Conservation (phyloP, 2,797 vertebrate genomes). For the Oreonectes daqikongensis region DNA sequence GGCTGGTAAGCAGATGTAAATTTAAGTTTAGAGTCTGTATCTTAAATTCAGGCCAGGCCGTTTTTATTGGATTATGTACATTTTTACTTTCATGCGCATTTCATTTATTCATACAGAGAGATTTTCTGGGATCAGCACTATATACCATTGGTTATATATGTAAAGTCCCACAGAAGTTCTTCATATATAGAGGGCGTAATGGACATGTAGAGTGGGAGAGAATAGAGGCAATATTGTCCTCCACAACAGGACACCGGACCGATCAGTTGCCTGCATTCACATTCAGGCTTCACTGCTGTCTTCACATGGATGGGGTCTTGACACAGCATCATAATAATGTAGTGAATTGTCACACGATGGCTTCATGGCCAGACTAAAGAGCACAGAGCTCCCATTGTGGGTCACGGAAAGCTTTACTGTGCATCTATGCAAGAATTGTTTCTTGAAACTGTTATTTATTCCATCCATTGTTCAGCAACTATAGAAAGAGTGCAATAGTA, state of each 20-base stretch:
- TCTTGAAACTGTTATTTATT: slow-evolving; percentile 52
- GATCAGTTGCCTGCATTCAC: slow-evolving; percentile 54
- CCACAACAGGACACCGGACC: slow-evolving; percentile 44
- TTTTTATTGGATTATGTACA: too few species aligned
- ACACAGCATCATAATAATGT: slow-evolving; percentile 59
- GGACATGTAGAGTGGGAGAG: neutral
- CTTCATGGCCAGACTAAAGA: slow-evolving; percentile 45
- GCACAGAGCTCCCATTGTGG: slow-evolving; percentile 57
- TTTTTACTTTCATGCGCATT: too few species aligned
- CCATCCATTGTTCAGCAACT: slow-evolving; percentile 22
- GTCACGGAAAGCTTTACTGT: slow-evolving; percentile 49
- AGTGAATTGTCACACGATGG: slow-evolving; percentile 56
- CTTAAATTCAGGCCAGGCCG: too few species aligned
- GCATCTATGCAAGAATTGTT: slow-evolving; percentile 47
- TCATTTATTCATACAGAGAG: neutral
- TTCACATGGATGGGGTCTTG: slow-evolving; percentile 51
- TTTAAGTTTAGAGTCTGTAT: slow-evolving; percentile 27
- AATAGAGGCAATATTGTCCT: slow-evolving; percentile 51
- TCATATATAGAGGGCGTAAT: neutral
- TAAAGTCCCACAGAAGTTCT: neutral
- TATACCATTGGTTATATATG: neutral
- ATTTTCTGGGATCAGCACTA: neutral
- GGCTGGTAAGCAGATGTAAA: slow-evolving; percentile 42
- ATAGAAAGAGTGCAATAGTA: slow-evolving; percentile 13
- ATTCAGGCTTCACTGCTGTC: slow-evolving; percentile 20